A percentile compares a stretch with the other conserved stretches of the same genome.
phyloP scores from a whole-genome alignment of 2,797 vertebrate species.

The Eidolon dupreanum region DNA sequence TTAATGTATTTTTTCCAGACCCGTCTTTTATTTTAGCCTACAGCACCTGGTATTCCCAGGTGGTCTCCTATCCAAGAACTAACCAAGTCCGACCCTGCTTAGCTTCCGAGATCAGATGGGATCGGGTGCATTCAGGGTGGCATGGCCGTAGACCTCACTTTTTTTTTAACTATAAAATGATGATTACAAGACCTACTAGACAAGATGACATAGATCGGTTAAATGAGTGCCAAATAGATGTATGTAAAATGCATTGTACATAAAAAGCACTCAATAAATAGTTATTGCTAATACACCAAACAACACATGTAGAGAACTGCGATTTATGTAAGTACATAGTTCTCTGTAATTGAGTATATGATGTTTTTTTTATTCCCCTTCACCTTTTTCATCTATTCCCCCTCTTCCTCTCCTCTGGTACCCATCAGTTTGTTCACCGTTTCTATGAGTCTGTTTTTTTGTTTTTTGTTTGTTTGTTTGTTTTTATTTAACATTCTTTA shows the following conservation, averaged over 20 bases:
- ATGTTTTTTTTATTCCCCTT: not conserved
- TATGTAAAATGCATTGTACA: not conserved
- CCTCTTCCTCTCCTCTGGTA: too few relatives aligned
- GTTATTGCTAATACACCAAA: not conserved
- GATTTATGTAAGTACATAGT: accelerated
- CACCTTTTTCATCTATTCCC: not conserved
- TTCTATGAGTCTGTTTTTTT: not conserved
- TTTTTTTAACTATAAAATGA: not conserved
- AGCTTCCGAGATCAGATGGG: too few relatives aligned
- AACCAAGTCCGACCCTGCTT: too few relatives aligned
- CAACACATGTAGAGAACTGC: too few relatives aligned
- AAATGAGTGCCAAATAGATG: not conserved
- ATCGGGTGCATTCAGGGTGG: too few relatives aligned
- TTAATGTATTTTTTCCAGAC: not conserved
- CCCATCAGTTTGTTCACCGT: not conserved
- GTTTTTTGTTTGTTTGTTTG: not conserved
- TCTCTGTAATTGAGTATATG: not conserved
- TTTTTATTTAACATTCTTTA: too few relatives aligned
- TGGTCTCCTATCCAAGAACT: too few relatives aligned
- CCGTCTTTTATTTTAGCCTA: too few relatives aligned
- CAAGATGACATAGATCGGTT: not conserved
- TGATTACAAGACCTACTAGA: not conserved
- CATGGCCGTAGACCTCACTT: too few relatives aligned
- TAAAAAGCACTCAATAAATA: not conserved
- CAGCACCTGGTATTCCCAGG: too few relatives aligned